Percentiles rank a stretch among this genome's conserved stretches.
Conservation (phyloP, 2,113 vertebrate genomes). For the Lasiurus borealis region DNA sequence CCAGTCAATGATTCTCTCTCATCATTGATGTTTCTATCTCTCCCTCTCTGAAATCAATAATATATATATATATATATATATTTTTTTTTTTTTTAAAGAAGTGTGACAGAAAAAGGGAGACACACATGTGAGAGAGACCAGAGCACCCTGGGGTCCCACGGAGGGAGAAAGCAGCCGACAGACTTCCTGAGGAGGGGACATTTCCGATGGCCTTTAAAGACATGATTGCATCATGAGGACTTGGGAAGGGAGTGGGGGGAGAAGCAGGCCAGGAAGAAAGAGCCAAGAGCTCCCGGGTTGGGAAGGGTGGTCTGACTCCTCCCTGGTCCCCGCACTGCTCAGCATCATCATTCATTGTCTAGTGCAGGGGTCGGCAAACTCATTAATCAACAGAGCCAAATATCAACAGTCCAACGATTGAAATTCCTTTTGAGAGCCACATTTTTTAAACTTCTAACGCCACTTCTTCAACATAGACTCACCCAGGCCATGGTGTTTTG, state of each 20-base stretch:
- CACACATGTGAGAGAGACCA: background rate
- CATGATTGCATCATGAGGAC: background rate
- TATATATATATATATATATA: no score
- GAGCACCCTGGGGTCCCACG: background rate
- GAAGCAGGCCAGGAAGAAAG: background rate
- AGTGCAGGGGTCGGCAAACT: background rate
- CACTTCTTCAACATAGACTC: no score
- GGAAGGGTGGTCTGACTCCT: background rate
- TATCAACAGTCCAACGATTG: no score
- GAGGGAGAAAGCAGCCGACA: background rate
- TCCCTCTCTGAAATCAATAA: no score
- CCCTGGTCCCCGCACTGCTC: background rate
- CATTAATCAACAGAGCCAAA: no score
- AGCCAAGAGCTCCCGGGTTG: background rate
- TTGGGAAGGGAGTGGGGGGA: background rate
- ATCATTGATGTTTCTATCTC: no score
- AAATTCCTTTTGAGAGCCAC: no score
- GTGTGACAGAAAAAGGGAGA: background rate
- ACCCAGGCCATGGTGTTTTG: no score
- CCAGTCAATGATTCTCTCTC: no score
- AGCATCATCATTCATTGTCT: no score
- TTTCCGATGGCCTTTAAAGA: background rate
- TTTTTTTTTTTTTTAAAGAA: no score
- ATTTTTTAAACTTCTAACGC: no score
- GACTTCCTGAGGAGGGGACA: background rate